A percentile compares a stretch with the other conserved stretches of the same genome.
These are phyloP conservation scores for Ormia ochracea DNA, from an alignment of 2,888 invertebrate species.

Conservation along the genomic window DNA sequence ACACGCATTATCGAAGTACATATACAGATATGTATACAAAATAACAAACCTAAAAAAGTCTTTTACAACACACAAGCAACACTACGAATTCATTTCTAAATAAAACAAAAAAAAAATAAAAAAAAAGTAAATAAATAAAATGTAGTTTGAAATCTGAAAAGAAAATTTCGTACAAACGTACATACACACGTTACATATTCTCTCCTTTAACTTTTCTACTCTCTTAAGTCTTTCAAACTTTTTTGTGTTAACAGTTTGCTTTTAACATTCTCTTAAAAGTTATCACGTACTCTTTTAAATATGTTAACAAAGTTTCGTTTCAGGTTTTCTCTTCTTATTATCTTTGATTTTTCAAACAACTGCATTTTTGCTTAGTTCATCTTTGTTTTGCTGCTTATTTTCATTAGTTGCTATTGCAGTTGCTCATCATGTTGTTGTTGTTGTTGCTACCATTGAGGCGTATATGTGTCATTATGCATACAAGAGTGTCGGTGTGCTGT, in stretches of 20 bases:
- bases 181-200: not conserved
- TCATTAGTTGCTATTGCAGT: not conserved
- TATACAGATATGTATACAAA: no score
- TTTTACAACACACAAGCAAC: conserved; percentile 38
- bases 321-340: conserved; percentile 24
- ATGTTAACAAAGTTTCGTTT: not conserved
- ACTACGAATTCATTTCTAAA: conserved; percentile 45
- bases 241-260: not conserved
- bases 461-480: conserved; percentile 47
- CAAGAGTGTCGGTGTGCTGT: no score
- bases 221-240: not conserved
- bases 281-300: not conserved
- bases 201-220: conserved; percentile 17
- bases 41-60: conserved; percentile 27
- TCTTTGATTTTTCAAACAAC: not conserved
- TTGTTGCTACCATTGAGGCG: conserved; percentile 21
- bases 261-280: not conserved
- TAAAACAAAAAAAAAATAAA: no score
- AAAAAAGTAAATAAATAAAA: conserved; percentile 26
- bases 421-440: conserved; percentile 16
- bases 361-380: conserved; percentile 37
- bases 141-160: conserved; percentile 24
- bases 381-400: conserved; percentile 15
- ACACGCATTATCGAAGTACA: no score
- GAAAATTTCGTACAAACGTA: conserved; percentile 38